Evolutionary conservation across 2,797 vertebrate species (phyloP), one percentile per base, ranked within the genome.

Genomic region (Lagothrix lagotricha): DNA sequence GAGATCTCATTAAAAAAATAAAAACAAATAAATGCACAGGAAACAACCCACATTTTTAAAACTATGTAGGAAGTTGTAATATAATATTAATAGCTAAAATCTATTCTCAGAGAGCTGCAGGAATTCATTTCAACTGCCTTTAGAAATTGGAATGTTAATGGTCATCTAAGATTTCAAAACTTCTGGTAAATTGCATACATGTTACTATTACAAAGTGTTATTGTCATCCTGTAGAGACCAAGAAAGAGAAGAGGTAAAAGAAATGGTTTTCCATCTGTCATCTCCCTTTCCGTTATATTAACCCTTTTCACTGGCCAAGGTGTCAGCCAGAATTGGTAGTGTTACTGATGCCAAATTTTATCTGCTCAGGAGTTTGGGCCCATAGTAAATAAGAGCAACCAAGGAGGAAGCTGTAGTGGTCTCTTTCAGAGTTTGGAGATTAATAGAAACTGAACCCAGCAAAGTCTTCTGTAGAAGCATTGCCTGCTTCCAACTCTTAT

Each of bases 131-230:
- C 36, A 72, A 24, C 36, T 81, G 7, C n/a, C 33, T 92, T 95
- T 79, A 72, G 48, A 93, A 89, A 93, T 0, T 57, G 15, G 39
- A 97, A 41, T 44, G 24, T 73, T 46, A 57, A 11, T 72, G n/a
- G 64, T 46, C 77, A 89, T 57, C 19, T 44, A 93, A 90, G 52
- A 95, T 93, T 93, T 93, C 26, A 70, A 93, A 93, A 67, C 41
- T 64, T 92, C 75, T 89, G 72, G 36, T 50, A 75, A 93, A 24
- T n/a, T 94, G 13, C 6, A 77, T 79, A 72, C 48, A 61, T 24
- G 7, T 14, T 7, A 93, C 86, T 46, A 79, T 72, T 82, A 76
- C 79, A 14, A 91, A 41, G 15, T 39, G 19, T 15, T 26, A 57
- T 28, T 57, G 11, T 22, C 50, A 73, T 83, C 52, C 14, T 82